Evolutionary conservation across 2,113 vertebrate species (phyloP).

Genomic region (Onychostruthus taczanowskii): DNA sequence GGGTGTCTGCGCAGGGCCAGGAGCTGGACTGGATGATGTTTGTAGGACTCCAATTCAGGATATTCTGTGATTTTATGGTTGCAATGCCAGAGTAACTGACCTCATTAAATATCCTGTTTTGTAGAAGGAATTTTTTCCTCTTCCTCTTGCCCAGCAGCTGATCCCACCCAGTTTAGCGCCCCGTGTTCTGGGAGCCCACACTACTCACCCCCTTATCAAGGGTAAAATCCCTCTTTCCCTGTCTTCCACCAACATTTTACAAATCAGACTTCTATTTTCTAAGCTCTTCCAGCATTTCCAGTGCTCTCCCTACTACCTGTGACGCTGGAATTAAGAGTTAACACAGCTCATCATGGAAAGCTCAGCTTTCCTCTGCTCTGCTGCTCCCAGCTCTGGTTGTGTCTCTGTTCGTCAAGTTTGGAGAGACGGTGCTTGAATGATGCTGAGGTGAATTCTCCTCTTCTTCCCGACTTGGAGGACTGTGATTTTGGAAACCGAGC

Average conservation of each 20-base stretch:
- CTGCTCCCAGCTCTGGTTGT: neutral
- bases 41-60: neutral
- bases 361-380: neutral
- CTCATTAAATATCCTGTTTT: neutral
- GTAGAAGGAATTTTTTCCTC: neutral
- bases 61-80: neutral
- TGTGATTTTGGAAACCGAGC: neutral
- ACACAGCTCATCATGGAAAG: fast-evolving
- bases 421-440: fast-evolving
- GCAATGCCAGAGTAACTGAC: neutral
- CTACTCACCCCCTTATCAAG: neutral
- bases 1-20: neutral
- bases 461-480: fast-evolving
- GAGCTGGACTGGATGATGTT: too few relatives aligned
- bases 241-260: neutral
- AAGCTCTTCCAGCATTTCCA: neutral
- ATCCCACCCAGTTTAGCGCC: neutral
- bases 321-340: neutral
- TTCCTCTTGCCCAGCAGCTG: neutral
- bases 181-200: fast-evolving
- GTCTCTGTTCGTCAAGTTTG: too few relatives aligned
- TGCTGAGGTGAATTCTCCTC: neutral
- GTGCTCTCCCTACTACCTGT: neutral
- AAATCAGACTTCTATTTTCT: neutral
- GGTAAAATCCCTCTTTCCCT: neutral